Evolutionary conservation across 2,888 invertebrate species (phyloP), one percentile per base, ranked within the genome.

Genomic region (Trachelus tabidus): DNA sequence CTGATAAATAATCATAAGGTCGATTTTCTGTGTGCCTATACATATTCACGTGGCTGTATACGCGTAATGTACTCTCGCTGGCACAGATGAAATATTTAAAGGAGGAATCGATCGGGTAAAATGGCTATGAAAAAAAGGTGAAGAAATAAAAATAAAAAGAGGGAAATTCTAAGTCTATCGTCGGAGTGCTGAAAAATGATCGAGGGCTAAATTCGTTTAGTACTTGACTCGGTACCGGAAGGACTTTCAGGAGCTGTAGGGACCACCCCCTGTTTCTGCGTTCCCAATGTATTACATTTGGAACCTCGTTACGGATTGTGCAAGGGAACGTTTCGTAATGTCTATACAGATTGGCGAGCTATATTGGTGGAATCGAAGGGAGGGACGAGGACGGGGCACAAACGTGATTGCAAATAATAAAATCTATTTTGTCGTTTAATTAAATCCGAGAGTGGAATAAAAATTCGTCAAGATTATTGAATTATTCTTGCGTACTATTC

Each of bases 1-100:
- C 86, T 88, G 88, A 89, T 89, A 89, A 89, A 89, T 89, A 89
- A 89, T 88, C 89, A 89, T 89, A 89, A 89, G 89, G 87, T 35
- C 74, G 34, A 35, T 74, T 37, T 23, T 74, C 74, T 35, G 23
- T 56, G 56, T 56, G 56, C 56, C 56, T 56, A 56, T 56, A 56
- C 56, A 56, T 56, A 56, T 56, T 56, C 56, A 56, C 56, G 56
- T 56, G 23, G 23, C 56, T 56, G 56, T 56, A 56, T 56, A 56
- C 56, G 56, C 56, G 56, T 56, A 56, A 56, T 56, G 56, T 56
- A 56, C 56, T 56, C 23, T 15, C 56, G 56, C 56, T 56, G 23
- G 23, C 15, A 56, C 56, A 23, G 23, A 56, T 56, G 56, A 56
- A 56, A 56, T 56, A 56, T 56, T 56, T 56, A 56, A 56, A 56